These are phyloP conservation scores for Ambastaia sidthimunki DNA, from an alignment of 2,797 vertebrate genomes.

Conservation along the genomic window DNA sequence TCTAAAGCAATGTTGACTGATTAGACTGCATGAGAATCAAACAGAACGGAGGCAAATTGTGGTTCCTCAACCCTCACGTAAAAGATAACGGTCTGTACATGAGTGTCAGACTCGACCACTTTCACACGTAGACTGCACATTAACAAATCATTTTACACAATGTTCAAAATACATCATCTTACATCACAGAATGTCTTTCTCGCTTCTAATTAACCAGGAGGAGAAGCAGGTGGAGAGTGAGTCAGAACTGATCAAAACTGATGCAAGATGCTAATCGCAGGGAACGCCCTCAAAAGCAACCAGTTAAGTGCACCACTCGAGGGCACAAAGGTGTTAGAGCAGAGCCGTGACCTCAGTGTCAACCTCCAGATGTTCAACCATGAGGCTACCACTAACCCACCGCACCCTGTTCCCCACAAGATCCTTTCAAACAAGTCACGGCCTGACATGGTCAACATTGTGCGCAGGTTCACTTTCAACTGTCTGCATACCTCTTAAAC, in stretches of 20 bases:
- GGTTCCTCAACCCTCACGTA: background rate
- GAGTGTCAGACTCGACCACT: background rate
- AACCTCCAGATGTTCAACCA: conserved; percentile 11
- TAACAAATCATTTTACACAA: background rate
- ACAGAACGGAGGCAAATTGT: background rate
- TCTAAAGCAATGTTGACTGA: background rate
- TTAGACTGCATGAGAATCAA: background rate
- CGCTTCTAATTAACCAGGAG: background rate
- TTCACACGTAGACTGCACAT: background rate
- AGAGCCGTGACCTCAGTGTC: background rate
- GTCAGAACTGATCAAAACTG: background rate
- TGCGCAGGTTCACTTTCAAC: conserved; percentile 2
- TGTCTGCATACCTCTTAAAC: background rate
- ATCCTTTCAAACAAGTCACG: background rate
- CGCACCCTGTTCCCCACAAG: background rate
- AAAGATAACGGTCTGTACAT: background rate
- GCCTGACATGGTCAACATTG: background rate
- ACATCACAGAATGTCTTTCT: background rate
- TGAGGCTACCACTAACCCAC: background rate
- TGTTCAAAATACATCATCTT: background rate
- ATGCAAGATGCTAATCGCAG: background rate
- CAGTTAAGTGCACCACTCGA: background rate
- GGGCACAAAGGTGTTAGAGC: background rate
- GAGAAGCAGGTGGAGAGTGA: background rate
- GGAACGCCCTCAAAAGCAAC: background rate